A percentile compares a stretch with the other conserved stretches of the same genome.
phyloP scores from a whole-genome alignment of 2,888 invertebrate genomes.

The Zelleria hepariella region DNA sequence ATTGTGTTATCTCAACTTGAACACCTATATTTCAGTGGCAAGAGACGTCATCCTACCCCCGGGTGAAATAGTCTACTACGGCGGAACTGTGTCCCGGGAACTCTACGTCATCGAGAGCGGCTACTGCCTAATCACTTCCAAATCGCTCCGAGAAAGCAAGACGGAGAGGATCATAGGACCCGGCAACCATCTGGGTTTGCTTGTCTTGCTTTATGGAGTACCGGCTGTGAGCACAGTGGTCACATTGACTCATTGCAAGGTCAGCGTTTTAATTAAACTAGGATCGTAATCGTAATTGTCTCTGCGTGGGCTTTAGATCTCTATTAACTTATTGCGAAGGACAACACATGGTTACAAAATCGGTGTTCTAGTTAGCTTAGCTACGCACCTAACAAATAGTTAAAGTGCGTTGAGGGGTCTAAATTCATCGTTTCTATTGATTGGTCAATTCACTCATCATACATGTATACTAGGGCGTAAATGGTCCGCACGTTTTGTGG shows the following conservation, averaged over 20 bases:
- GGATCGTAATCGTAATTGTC: neutral
- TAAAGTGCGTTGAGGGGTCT: too few relatives aligned
- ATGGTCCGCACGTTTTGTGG: too few relatives aligned
- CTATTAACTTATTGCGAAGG: too few relatives aligned
- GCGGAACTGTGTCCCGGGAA: slow-evolving; percentile 63
- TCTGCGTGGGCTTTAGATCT: neutral
- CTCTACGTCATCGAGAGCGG: slow-evolving; percentile 67
- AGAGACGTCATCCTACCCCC: slow-evolving; percentile 62
- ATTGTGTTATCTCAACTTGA: too few relatives aligned
- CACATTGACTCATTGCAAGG: slow-evolving; percentile 68
- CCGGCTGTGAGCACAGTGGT: slow-evolving; percentile 59
- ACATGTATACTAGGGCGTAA: too few relatives aligned
- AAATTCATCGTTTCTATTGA: too few relatives aligned
- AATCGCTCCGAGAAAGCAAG: slow-evolving; percentile 35
- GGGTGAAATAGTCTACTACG: slow-evolving; percentile 65
- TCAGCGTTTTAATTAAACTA: slow-evolving; percentile 19
- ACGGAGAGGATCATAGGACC: slow-evolving; percentile 54
- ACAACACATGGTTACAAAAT: too few relatives aligned
- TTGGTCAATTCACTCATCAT: too few relatives aligned
- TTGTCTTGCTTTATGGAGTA: slow-evolving; percentile 61
- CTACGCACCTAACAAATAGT: too few relatives aligned
- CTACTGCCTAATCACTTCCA: slow-evolving; percentile 56
- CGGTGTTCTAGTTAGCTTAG: too few relatives aligned
- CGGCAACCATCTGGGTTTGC: slow-evolving; percentile 56
- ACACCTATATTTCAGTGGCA: slow-evolving; percentile 44